phyloP scores from a whole-genome alignment of 2,113 vertebrate genomes.

The Pundamilia nyererei region DNA sequence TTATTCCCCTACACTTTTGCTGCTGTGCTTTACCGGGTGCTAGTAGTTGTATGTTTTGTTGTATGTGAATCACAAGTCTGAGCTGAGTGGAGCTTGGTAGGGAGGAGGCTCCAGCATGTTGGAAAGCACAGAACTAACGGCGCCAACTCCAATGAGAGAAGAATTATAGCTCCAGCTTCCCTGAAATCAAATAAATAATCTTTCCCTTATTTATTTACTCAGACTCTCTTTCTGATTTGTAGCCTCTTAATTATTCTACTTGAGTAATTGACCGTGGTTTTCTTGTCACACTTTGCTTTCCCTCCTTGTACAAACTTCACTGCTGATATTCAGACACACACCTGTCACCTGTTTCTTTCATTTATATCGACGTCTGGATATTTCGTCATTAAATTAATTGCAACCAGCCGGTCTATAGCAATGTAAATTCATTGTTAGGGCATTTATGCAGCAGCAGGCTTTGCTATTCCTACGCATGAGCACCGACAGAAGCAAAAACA shows the following conservation, averaged over 20 bases:
- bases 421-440: conserved; percentile 21
- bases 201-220: conserved; percentile 48
- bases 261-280: not conserved
- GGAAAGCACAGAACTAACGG: conserved; percentile 38
- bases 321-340: conserved; percentile 7
- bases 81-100: conserved; percentile 10
- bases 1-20: not conserved
- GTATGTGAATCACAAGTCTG: conserved; percentile 19
- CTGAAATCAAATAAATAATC: conserved; percentile 59
- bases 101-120: conserved; percentile 41
- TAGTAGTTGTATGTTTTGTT: conserved; percentile 1
- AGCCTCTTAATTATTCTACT: conserved; percentile 10
- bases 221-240: conserved; percentile 37
- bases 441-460: conserved; percentile 20
- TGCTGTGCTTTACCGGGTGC: not conserved
- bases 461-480: not conserved
- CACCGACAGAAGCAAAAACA: conserved; percentile 51
- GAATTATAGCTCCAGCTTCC: conserved; percentile 45
- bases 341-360: conserved; percentile 30
- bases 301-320: not conserved
- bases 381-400: conserved; percentile 12
- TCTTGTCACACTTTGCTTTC: not conserved
- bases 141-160: conserved; percentile 47
- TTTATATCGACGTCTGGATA: conserved; percentile 11
- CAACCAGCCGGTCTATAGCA: not conserved